Base-by-base conservation (phyloP, 2,113 vertebrate species). In the Potamarius usumacintae region DNA sequence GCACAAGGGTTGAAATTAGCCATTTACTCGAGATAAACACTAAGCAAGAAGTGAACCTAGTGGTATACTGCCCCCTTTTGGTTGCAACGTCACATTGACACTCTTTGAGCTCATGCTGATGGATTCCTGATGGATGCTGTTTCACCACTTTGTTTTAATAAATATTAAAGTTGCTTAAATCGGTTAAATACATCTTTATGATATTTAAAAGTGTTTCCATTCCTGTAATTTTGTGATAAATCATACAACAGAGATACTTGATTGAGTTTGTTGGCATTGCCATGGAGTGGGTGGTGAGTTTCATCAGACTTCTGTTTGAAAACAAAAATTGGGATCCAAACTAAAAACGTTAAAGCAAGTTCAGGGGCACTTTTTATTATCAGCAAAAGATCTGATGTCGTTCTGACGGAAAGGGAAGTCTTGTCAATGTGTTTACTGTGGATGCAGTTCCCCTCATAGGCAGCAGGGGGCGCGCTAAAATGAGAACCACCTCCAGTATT, bases 61-160 rank as follows among this genome's bases (percentile, higher is more conserved):
- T 72, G 9, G 74, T 11, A 58, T 34, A 83, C 72, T 84, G 53
- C 88, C 88, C 85, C 67, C 85, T 79, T 27, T 55, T 55, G 88
- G 65, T 69, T 34, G 20, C 5, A 82, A 27, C 18, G 20, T 20
- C 8, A 25, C 34, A 53, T 83, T 58, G 25, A 27, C 34, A 5
- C 5, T 17, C 11, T 27, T 15, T 78, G 76, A n/a, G 22, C 50
- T 55, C 50, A 78, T 27, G 25, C 6, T n/a, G 74, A 6, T 52
- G 74, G 11, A 4, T 72, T 42, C 65, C 65, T 69, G n/a, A 69
- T 30, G 30, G 30, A 42, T 42, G 17, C 34, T 72, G 14, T 18
- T 9, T 20, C 9, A 42, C 2, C 65, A 30, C 11, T 30, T 30
- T 72, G 20, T 48, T 48, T 48, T 48, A 22, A 50, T 50, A 11